Percentiles rank a stretch among this genome's conserved stretches.
phyloP scores from a whole-genome alignment of 2,797 vertebrate genomes.

The Labroides dimidiatus region DNA sequence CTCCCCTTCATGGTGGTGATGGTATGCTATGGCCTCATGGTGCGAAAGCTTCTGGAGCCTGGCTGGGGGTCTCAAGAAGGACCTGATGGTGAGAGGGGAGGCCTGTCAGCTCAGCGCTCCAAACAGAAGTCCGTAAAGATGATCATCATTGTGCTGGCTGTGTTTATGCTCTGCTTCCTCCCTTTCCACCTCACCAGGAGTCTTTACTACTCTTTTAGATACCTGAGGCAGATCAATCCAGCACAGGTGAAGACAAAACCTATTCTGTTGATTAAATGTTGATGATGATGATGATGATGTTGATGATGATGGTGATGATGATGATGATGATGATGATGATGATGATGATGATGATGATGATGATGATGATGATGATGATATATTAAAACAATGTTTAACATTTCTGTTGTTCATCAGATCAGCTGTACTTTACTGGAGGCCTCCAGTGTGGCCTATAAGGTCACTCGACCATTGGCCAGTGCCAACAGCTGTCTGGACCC shows the following conservation, averaged over 20 bases:
- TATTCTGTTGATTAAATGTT: not conserved
- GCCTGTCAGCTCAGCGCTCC: slow-evolving; percentile 77
- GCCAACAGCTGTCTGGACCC: slow-evolving; percentile 97
- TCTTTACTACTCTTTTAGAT: slow-evolving; percentile 93
- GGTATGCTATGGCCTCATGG: slow-evolving; percentile 92
- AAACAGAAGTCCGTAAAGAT: slow-evolving; percentile 96
- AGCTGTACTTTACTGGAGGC: slow-evolving; percentile 87
- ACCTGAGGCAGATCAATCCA: slow-evolving; percentile 78
- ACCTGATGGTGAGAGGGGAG: slow-evolving; percentile 51
- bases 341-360: too few relatives aligned
- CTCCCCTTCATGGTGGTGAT: slow-evolving; percentile 91
- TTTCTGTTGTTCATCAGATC: slow-evolving; percentile 63
- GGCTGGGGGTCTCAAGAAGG: slow-evolving; percentile 51
- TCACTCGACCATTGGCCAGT: slow-evolving; percentile 92
- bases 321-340: too few relatives aligned
- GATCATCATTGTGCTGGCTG: slow-evolving; percentile 90
- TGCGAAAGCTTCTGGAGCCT: slow-evolving; percentile 86
- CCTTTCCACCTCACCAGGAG: slow-evolving; percentile 95
- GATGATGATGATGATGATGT: too few relatives aligned
- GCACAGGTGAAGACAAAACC: slow-evolving; percentile 56
- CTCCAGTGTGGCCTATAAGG: slow-evolving; percentile 92
- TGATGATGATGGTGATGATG: too few relatives aligned
- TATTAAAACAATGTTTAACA: too few relatives aligned
- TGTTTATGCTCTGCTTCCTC: slow-evolving; percentile 93
- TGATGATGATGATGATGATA: too few relatives aligned